Percentiles rank a stretch among this genome's conserved stretches.
Evolutionary conservation across 2,888 invertebrate species (phyloP).

Genomic region (Andrena bicolor): DNA sequence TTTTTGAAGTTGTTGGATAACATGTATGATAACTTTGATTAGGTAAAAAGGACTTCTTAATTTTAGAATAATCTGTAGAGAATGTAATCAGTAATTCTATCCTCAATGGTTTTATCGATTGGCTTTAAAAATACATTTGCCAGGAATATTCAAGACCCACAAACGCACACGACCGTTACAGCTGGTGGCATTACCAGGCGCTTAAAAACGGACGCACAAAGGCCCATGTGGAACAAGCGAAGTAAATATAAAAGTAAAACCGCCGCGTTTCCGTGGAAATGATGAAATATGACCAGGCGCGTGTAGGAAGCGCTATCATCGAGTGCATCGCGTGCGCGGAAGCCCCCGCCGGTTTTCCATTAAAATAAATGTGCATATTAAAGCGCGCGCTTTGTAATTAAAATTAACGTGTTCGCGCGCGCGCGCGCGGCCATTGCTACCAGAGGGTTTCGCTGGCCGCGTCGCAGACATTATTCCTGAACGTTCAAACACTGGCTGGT

Average conservation of each 20-base stretch:
- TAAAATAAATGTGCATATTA: constrained; percentile 60
- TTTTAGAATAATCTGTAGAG: no score
- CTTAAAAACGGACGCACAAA: constrained; percentile 17
- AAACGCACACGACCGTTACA: no score
- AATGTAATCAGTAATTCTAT: no score
- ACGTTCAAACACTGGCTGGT: constrained; percentile 1
- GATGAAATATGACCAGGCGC: constrained; percentile 43
- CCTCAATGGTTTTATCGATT: no score
- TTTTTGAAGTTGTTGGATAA: no score
- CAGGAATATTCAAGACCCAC: no score
- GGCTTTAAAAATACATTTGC: no score
- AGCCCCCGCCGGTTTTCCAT: constrained; percentile 52
- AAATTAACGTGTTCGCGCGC: constrained; percentile 45
- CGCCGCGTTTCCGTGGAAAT: constrained; percentile 45
- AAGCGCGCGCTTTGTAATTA: constrained; percentile 56
- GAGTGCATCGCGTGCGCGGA: constrained; percentile 49
- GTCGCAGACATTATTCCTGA: constrained; percentile 34
- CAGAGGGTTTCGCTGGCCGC: constrained; percentile 19
- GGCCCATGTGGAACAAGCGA: constrained; percentile 10
- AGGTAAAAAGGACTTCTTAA: no score
- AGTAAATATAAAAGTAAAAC: constrained; percentile 49
- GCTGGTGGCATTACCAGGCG: not conserved
- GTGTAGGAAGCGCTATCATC: constrained; percentile 48
- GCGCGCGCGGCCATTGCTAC: constrained; percentile 18
- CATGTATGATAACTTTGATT: no score